Evolutionary conservation across 2,888 invertebrate genomes (phyloP), one percentile per base, ranked within the genome.

Genomic region (Rhodophaea formosa): DNA sequence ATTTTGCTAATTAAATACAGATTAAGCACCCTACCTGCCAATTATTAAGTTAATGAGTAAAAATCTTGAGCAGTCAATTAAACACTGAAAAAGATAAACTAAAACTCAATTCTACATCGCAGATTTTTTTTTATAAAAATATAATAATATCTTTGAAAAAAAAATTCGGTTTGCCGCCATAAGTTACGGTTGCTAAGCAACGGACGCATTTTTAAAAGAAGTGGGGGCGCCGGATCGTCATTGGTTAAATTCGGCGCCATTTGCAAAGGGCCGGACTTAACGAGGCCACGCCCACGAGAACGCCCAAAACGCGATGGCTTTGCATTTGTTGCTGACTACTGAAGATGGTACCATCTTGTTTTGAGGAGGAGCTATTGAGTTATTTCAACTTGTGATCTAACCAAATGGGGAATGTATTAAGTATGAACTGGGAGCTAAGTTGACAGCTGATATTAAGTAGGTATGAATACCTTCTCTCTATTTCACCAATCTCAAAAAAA

Each of bases 241-340:
- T 89, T 90, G 89, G 89, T 75, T 59, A 82, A 82, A 76, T 84
- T 83, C 77, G 83, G 78, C 90, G 90, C 90, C 90, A 91, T 91
- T 90, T 89, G 87, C 74, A 86, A 88, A 86, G 85, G 89, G 86
- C 79, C 73, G 84, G 74, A 67, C 79, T 64, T 62, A 60, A 58
- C 65, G 64, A 64, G 58, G 82, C 86, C 79, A 78, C 90, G 86
- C 89, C 90, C 70, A 77, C 79, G 59, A 67, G 64, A 59, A 67
- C 72, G 63, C 79, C 77, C 67, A 79, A 80, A 75, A 65, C 60
- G 71, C 80, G 67, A 65, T 65, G 62, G 68, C 83, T 80, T 17
- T 39, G 16, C 51, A 35, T 51, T 51, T 8, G 17, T 35, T 80
- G 86, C 88, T 87, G 86, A 76, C 83, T 86, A 77, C 69, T 75